A percentile compares a stretch with the other conserved stretches of the same genome.
phyloP scores from a whole-genome alignment of 2,888 invertebrate species.

The Slavum lentiscoides region DNA sequence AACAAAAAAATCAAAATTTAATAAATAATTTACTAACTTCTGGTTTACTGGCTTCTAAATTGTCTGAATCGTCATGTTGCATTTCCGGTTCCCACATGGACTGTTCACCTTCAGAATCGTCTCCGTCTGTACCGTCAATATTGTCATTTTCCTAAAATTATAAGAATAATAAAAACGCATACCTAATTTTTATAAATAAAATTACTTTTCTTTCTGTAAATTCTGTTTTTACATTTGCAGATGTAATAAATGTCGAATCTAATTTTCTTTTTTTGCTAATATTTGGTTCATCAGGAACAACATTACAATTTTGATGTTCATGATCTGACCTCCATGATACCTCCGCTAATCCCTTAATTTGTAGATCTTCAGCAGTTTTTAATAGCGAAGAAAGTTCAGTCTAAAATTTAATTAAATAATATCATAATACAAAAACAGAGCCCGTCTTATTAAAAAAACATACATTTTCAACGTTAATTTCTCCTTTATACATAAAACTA shows the following conservation, averaged over 20 bases:
- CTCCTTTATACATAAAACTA: constrained; percentile 94
- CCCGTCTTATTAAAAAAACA: constrained; percentile 60
- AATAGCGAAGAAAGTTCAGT: constrained; percentile 82
- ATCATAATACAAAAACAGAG: background rate
- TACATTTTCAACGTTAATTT: constrained; percentile 92
- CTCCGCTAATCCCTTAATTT: constrained; percentile 88
- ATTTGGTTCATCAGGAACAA: constrained; percentile 21
- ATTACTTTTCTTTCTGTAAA: constrained; percentile 26
- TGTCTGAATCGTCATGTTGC: constrained; percentile 46
- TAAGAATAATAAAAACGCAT: background rate
- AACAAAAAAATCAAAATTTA: background rate
- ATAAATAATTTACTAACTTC: constrained; percentile 11
- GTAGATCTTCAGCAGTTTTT: constrained; percentile 88
- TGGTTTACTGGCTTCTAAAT: constrained; percentile 32
- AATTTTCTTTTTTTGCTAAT: constrained; percentile 45
- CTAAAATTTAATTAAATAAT: constrained; percentile 62
- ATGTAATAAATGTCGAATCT: constrained; percentile 17
- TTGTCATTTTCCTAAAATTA: constrained; percentile 51
- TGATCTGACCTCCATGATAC: constrained; percentile 73
- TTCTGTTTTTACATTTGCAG: constrained; percentile 41
- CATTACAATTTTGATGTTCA: constrained; percentile 55
- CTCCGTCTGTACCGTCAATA: constrained; percentile 52
- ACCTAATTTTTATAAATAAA: background rate
- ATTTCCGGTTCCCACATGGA: constrained; percentile 54
- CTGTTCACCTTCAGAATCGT: constrained; percentile 51